Conservation (phyloP, 2,888 invertebrate genomes). For the Eristalis tenax region DNA sequence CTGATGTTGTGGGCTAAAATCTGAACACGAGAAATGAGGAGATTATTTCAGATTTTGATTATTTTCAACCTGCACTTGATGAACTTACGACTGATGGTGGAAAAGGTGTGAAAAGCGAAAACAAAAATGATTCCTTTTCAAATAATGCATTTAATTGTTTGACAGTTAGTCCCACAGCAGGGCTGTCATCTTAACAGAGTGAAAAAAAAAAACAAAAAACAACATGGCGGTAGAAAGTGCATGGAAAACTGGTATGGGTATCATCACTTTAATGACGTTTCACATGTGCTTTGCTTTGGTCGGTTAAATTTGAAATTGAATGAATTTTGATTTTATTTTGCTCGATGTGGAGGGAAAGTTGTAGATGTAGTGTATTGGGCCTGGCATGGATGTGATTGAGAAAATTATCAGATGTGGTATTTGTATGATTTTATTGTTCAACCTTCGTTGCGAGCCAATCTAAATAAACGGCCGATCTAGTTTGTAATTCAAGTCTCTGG, state of each 20-base stretch:
- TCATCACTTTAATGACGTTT: not conserved
- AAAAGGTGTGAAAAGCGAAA: conserved; percentile 32
- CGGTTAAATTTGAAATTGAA: not conserved
- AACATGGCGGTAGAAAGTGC: not conserved
- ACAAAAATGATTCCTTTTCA: conserved; percentile 49
- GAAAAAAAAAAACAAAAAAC: conserved; percentile 1
- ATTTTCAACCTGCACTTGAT: not conserved
- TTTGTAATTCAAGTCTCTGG: too few species aligned
- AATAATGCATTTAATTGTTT: conserved; percentile 59
- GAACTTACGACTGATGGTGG: conserved; percentile 13
- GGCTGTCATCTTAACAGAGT: conserved; percentile 16
- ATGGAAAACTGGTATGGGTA: not conserved
- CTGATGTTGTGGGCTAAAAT: not conserved
- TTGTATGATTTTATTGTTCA: too few species aligned
- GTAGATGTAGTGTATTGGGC: too few species aligned
- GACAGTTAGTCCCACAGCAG: conserved; percentile 55
- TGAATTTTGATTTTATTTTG: too few species aligned
- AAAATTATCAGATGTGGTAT: too few species aligned
- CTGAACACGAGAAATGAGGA: not conserved
- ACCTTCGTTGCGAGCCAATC: too few species aligned
- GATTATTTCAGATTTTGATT: not conserved
- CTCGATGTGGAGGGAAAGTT: too few species aligned
- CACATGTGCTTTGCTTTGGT: not conserved
- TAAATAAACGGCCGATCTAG: too few species aligned
- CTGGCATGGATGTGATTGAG: too few species aligned